Evolutionary conservation across 2,888 invertebrate species (phyloP), one percentile per base, ranked within the genome.

Genomic region (Agrochola macilenta): DNA sequence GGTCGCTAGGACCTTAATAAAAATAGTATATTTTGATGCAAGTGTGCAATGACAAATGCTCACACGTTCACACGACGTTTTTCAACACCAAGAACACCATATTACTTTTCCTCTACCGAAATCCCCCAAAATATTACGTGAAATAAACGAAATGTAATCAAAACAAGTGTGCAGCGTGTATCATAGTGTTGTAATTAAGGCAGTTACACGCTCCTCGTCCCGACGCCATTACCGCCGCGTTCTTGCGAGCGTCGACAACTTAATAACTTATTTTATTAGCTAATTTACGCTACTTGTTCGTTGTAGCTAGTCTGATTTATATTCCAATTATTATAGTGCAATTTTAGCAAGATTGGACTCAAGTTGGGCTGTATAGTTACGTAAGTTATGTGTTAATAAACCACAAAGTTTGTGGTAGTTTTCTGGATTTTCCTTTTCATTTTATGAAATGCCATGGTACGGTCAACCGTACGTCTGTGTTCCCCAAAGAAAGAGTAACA

Each of bases 211-310:
- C 54, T 74, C 43, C n/a, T 74, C 69, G 61, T 52, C 54, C 64
- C 78, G 57, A 11, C 43, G 81, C 52, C 26, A 72, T 78, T 81
- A 82, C 54, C 20, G 64, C n/a, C 69, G 30, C 73, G 39, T 61
- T 65, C 65, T 70, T 43, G 70, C 52, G 46, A 63, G 64, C 52
- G 69, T 74, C 60, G 83, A 58, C 69, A 74, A 79, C 74, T 54
- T 84, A 71, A 78, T 80, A 81, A 79, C 74, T 78, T 81, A 74
- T 86, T 86, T 85, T 84, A 76, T 66, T 75, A 78, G 74, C 30
- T 81, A 69, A 84, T 85, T 84, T 81, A 68, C 76, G 66, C 63
- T 63, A 26, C 71, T 79, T 81, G 70, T 82, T 69, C 60, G 77
- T 49, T 74, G 35, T 71, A 12, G 61, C 69, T 81, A 14, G 49